These are phyloP conservation scores for Drosophila kepulauana DNA, from an alignment of 1,140 invertebrate species.

Conservation along the genomic window DNA sequence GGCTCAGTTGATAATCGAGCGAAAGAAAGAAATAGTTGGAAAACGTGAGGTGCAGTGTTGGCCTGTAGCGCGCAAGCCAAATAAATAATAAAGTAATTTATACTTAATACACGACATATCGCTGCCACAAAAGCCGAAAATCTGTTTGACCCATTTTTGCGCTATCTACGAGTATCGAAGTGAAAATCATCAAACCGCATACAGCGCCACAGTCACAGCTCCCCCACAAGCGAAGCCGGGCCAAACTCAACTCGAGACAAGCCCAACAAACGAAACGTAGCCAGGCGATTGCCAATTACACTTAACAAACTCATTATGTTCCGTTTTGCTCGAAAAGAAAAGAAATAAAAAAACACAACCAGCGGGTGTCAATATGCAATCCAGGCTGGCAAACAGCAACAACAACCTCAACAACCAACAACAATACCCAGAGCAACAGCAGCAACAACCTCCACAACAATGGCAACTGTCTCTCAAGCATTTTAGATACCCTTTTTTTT, in stretches of 20 bases:
- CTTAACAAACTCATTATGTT: constrained; percentile 78
- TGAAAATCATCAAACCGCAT: constrained; percentile 34
- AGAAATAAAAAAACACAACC: constrained; percentile 33
- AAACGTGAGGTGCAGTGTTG: constrained; percentile 23
- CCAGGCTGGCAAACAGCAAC: constrained; percentile 6
- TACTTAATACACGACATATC: constrained; percentile 63
- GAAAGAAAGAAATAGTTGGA: constrained; percentile 1
- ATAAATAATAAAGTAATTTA: constrained; percentile 73
- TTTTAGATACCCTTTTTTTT: constrained; percentile 5
- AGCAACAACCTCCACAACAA: background rate
- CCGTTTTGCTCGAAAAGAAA: constrained; percentile 39
- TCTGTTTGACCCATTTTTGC: constrained; percentile 65
- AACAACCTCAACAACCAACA: constrained; percentile 1
- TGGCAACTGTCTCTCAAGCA: constrained; percentile 1
- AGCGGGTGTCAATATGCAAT: constrained; percentile 57
- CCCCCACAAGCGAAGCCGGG: constrained; percentile 1
- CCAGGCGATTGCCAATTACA: constrained; percentile 64
- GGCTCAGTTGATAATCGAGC: background rate
- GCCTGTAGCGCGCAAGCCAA: constrained; percentile 20
- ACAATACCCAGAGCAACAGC: background rate
- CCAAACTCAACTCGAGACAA: constrained; percentile 13
- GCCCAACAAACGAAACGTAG: constrained; percentile 31
- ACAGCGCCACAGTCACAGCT: background rate
- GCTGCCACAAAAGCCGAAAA: constrained; percentile 34
- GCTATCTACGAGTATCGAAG: constrained; percentile 18